phyloP scores from a whole-genome alignment of 2,888 invertebrate genomes.

The Brenthis hecate region DNA sequence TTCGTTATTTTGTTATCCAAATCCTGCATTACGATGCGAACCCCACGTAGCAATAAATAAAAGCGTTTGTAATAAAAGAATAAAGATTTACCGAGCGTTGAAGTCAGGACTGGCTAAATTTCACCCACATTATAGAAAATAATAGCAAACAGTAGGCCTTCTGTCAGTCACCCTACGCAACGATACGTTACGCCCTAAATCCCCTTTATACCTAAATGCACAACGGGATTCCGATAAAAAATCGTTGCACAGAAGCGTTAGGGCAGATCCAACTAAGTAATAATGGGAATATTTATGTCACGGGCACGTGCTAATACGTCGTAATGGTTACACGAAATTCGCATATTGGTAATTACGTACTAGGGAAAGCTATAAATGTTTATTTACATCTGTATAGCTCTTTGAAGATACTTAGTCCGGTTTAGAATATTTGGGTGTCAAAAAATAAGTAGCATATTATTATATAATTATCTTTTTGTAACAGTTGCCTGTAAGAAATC shows the following conservation, averaged over 20 bases:
- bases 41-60: constrained; percentile 58
- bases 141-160: constrained; percentile 75
- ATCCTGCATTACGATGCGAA: constrained; percentile 74
- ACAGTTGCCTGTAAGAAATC: too few relatives aligned
- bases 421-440: constrained; percentile 26
- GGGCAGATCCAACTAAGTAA: constrained; percentile 60
- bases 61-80: constrained; percentile 65
- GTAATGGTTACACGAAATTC: constrained; percentile 73
- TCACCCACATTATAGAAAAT: constrained; percentile 80
- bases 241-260: constrained; percentile 56
- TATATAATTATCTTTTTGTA: too few relatives aligned
- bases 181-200: constrained; percentile 73
- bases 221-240: constrained; percentile 73
- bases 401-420: constrained; percentile 35
- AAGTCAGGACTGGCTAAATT: constrained; percentile 74
- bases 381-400: constrained; percentile 43
- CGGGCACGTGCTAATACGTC: constrained; percentile 75
- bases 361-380: constrained; percentile 45
- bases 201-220: constrained; percentile 78
- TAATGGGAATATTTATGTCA: constrained; percentile 80
- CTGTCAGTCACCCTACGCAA: constrained; percentile 69
- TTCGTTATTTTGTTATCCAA: constrained; percentile 81
- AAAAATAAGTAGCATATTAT: too few relatives aligned
- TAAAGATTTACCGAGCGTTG: constrained; percentile 71
- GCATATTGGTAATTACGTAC: constrained; percentile 72